Evolutionary conservation across 64 coral and sea anemone species (phyloP), one percentile per base, ranked within the genome.

Genomic region (Hydrozoanthus tunicans): DNA sequence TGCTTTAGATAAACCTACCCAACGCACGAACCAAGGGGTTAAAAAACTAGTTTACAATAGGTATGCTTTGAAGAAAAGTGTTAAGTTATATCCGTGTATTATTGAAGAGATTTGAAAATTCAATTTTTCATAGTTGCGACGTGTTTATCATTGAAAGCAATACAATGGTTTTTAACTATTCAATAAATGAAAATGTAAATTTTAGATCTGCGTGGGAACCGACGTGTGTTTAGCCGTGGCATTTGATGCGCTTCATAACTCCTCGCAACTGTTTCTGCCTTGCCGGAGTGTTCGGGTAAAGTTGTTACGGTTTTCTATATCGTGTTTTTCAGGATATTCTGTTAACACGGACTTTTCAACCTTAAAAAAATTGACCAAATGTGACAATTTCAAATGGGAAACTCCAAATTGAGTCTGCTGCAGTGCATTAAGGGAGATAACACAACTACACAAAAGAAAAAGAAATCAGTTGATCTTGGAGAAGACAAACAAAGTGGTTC

Each of bases 171-270:
- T 73, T 57, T 27, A 66, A 67, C 6, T 61, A 92, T 92, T 92
- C 69, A 24, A 72, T 85, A 84, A 85, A 63, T 20, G 11, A 74
- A 84, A 73, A 85, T 81, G 62, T 65, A 85, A 92, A 84, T 64
- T 84, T 66, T 10, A 61, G 57, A 12, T 56, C 51, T 77, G 80
- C 59, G 70, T 82, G 62, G 62, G 53, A 91, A 90, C 52, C 56
- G 13, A 55, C 14, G 25, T 89, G 58, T 51, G 7, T 78, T 53
- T 27, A 53, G 53, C 43, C 6, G 15, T 43, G 26, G 17, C 25
- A 11, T 67, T 6, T 70, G 63, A 80, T 69, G 56, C 61, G 51
- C 13, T 79, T 57, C 8, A 69, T 0, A 65, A 54, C 3, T 10
- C 6, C 13, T 15, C 17, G 63, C 9, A 13, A 13, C 11, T 65